Evolutionary conservation across 2,888 invertebrate genomes (phyloP).

Genomic region (Tholera decimalis): DNA sequence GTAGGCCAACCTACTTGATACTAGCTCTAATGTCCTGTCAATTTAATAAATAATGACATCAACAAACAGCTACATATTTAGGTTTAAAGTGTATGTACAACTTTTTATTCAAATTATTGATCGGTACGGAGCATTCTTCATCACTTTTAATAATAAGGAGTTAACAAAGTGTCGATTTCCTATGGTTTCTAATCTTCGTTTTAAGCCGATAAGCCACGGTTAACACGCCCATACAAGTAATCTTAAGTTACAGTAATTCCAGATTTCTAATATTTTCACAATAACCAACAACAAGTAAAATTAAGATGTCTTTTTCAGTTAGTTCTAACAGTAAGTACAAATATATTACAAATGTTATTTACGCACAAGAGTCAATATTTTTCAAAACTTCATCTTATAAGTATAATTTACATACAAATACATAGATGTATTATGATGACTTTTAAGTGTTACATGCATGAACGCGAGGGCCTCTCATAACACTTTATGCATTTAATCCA

Average conservation of each 20-base stretch:
- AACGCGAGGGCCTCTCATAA: slow-evolving; percentile 7
- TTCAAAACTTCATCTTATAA: slow-evolving; percentile 29
- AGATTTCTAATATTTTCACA: slow-evolving; percentile 41
- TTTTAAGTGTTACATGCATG: slow-evolving; percentile 40
- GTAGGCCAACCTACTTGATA: slow-evolving; percentile 50
- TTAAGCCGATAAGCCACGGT: slow-evolving; percentile 9
- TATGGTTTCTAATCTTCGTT: slow-evolving; percentile 5
- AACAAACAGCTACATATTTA: slow-evolving; percentile 31
- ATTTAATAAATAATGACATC: slow-evolving; percentile 41
- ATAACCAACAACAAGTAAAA: slow-evolving; percentile 2
- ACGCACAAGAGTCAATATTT: slow-evolving; percentile 37
- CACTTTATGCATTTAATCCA: slow-evolving; percentile 41
- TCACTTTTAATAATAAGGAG: slow-evolving; percentile 5
- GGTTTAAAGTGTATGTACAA: slow-evolving; percentile 20
- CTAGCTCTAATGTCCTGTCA: slow-evolving; percentile 42
- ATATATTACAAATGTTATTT: slow-evolving; percentile 42
- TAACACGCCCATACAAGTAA: slow-evolving; percentile 14
- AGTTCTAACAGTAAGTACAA: slow-evolving; percentile 43
- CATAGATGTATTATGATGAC: slow-evolving; percentile 19
- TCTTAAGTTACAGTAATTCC: slow-evolving; percentile 18
- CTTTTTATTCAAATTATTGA: slow-evolving; percentile 34
- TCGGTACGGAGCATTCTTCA: slow-evolving; percentile 8
- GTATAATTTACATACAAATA: slow-evolving; percentile 12
- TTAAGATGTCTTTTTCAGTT: slow-evolving; percentile 14
- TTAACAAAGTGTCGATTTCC: slow-evolving; percentile 6